Conservation (phyloP, 1,140 invertebrate species). For the Halictus rubicundus region DNA sequence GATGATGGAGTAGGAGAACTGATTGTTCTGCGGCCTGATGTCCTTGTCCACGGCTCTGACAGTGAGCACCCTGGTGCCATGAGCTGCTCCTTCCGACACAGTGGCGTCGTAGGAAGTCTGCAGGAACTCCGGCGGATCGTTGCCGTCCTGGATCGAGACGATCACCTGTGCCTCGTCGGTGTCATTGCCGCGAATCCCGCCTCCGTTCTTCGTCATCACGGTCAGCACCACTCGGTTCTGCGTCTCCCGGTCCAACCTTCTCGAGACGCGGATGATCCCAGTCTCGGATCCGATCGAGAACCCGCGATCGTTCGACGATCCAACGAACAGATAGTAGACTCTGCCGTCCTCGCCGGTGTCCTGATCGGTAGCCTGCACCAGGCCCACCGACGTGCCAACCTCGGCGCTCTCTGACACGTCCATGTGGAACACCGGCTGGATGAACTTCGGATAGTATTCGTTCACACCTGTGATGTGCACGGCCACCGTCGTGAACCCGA, state of each 20-base stretch:
- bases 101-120: conserved; percentile 87
- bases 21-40: conserved; percentile 93
- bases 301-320: conserved; percentile 94
- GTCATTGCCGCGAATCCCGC: conserved; percentile 95
- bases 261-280: conserved; percentile 91
- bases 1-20: conserved; percentile 95
- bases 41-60: conserved; percentile 96
- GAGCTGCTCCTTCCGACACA: conserved; percentile 88
- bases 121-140: conserved; percentile 96
- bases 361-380: conserved; percentile 93
- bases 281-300: conserved; percentile 93
- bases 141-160: conserved; percentile 96
- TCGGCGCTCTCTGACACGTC: conserved; percentile 95
- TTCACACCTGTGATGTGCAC: conserved; percentile 94
- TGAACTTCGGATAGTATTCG: conserved; percentile 95
- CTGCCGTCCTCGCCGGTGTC: conserved; percentile 95
- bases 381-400: conserved; percentile 92
- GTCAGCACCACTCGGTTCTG: conserved; percentile 94
- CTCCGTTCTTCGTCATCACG: conserved; percentile 96
- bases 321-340: conserved; percentile 95
- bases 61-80: conserved; percentile 87
- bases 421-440: conserved; percentile 95
- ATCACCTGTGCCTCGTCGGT: conserved; percentile 97
- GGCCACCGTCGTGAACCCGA: conserved; percentile 86
- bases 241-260: conserved; percentile 93